phyloP scores from a whole-genome alignment of 2,113 vertebrate species.

The Panthera tigris region DNA sequence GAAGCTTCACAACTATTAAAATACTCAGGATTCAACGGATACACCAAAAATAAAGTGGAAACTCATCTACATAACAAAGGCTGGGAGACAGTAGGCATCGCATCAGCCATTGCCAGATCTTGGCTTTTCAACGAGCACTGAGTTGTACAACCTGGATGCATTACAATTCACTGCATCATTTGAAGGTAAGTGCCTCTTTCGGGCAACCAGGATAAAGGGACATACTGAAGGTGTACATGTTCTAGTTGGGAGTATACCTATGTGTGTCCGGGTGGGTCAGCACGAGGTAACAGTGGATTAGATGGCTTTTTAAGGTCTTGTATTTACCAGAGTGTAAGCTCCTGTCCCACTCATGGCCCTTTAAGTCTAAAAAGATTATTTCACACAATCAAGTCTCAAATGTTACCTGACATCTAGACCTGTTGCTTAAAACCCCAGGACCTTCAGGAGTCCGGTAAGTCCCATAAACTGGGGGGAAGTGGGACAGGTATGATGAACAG shows the following conservation, averaged over 20 bases:
- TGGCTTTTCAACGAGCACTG: background rate
- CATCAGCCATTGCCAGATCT: background rate
- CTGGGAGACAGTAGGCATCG: background rate
- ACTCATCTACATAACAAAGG: slow-evolving; percentile 68
- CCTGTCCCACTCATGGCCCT: background rate
- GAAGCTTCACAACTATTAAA: slow-evolving; percentile 48
- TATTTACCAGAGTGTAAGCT: background rate
- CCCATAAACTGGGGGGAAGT: background rate
- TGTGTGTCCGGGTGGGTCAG: background rate
- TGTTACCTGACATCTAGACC: background rate
- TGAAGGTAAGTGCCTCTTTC: background rate
- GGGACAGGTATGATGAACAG: background rate
- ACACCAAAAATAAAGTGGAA: slow-evolving; percentile 60
- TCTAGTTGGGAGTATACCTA: no score
- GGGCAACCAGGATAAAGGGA: background rate
- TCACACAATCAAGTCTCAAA: background rate
- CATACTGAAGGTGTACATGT: background rate
- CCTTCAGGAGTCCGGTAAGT: background rate
- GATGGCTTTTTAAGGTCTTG: background rate
- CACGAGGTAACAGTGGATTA: background rate
- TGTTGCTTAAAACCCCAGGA: background rate
- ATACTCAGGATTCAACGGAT: background rate
- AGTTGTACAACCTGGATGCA: background rate
- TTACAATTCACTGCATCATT: background rate
- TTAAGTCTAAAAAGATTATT: background rate